Percentiles rank a stretch among this genome's conserved stretches.
phyloP scores from a whole-genome alignment of 2,888 invertebrate species.

The Invenusta paracnida region DNA sequence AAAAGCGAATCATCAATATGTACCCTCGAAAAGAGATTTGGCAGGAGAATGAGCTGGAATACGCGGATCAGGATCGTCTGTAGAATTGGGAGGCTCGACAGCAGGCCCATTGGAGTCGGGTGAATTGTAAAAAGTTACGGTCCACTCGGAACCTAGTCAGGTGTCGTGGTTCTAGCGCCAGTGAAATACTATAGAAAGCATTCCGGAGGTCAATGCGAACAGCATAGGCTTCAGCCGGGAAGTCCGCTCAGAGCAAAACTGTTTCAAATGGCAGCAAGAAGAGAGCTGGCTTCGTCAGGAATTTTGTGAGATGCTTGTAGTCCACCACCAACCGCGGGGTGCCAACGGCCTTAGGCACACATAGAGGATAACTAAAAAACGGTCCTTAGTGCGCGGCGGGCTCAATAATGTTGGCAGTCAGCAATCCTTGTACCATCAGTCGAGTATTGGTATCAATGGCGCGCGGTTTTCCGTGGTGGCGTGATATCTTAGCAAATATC shows the following conservation, averaged over 20 bases:
- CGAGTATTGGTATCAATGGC: not conserved
- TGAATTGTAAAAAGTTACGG: not conserved
- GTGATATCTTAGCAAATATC: not conserved
- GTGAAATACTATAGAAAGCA: not conserved
- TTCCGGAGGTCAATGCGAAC: not conserved
- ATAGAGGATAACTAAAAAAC: not conserved
- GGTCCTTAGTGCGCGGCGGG: not conserved
- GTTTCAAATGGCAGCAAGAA: not conserved
- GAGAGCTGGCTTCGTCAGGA: not conserved
- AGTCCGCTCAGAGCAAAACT: not conserved
- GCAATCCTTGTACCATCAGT: not conserved
- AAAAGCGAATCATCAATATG: not conserved
- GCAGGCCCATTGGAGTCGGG: not conserved
- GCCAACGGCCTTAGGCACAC: not conserved
- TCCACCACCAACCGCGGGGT: not conserved
- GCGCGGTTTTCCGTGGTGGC: not conserved
- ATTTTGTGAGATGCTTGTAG: not conserved
- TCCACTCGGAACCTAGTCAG: not conserved
- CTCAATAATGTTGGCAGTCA: not conserved
- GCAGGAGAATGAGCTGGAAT: not conserved
- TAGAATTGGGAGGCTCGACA: not conserved
- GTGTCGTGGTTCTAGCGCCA: not conserved
- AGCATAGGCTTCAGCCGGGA: not conserved
- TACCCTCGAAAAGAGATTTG: not conserved
- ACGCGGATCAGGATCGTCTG: not conserved